Evolutionary conservation across 2,888 invertebrate species (phyloP).

Genomic region (Eurois occulta): DNA sequence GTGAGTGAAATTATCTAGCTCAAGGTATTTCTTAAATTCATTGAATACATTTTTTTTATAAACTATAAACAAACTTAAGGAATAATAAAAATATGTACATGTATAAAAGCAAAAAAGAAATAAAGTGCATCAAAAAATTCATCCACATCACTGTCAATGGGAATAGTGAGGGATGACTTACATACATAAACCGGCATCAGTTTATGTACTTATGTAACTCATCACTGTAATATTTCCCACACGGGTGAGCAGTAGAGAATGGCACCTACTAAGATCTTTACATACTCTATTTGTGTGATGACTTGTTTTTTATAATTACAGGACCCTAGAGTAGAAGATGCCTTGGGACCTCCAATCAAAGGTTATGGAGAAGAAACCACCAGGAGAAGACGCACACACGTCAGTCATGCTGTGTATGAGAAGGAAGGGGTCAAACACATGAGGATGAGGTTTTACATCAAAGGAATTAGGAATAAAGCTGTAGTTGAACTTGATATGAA

Average conservation of each 20-base stretch:
- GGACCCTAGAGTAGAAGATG: conserved; percentile 94
- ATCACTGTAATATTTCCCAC: not conserved
- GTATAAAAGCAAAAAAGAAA: no score
- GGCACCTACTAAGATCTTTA: not conserved
- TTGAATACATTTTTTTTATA: no score
- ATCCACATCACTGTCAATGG: no score
- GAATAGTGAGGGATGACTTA: no score
- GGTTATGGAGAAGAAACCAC: conserved; percentile 97
- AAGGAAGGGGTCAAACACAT: conserved; percentile 94
- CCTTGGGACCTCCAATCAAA: conserved; percentile 97
- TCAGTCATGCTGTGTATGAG: conserved; percentile 94
- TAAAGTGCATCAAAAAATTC: no score
- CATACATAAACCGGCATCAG: no score
- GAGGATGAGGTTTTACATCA: conserved; percentile 97
- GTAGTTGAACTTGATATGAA: conserved; percentile 96
- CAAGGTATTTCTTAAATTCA: not conserved
- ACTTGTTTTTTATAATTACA: conserved; percentile 68
- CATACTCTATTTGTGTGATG: not conserved
- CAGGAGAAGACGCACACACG: conserved; percentile 95
- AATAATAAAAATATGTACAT: no score
- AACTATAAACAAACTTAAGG: no score
- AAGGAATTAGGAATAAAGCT: conserved; percentile 95
- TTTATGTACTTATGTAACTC: not conserved
- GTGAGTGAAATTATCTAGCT: not conserved
- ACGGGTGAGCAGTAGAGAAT: not conserved